phyloP scores from a whole-genome alignment of 2,888 invertebrate genomes.

The Meghimatium bilineatum region DNA sequence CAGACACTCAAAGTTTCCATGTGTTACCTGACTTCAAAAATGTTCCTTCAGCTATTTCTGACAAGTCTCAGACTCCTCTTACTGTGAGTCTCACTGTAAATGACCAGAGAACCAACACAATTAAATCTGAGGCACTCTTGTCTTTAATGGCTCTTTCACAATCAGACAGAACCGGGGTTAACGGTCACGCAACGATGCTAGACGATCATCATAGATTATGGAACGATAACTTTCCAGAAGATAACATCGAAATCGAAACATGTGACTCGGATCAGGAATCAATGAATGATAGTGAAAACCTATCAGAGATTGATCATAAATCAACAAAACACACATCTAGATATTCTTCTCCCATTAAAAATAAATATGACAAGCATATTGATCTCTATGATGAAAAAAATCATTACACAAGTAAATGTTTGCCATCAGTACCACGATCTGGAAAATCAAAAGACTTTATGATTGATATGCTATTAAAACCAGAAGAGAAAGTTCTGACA shows the following conservation, averaged over 20 bases:
- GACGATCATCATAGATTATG: neutral
- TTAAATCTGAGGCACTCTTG: neutral
- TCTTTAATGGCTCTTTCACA: no score
- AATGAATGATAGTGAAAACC: neutral
- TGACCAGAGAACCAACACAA: neutral
- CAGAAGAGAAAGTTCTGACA: neutral
- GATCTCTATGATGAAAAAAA: neutral
- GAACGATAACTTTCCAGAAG: neutral
- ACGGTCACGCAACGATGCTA: no score
- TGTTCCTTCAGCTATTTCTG: no score
- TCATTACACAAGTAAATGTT: neutral
- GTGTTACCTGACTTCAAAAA: neutral
- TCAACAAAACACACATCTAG: neutral
- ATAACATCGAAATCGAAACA: neutral
- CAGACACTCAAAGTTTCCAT: neutral
- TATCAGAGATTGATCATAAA: neutral
- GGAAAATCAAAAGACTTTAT: slow-evolving; percentile 9
- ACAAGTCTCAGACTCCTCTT: no score
- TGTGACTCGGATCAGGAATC: neutral
- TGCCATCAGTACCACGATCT: neutral
- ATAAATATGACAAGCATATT: neutral
- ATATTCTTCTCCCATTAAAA: no score
- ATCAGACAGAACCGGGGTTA: neutral
- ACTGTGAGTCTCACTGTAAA: neutral
- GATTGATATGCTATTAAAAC: slow-evolving; percentile 20